A percentile compares a stretch with the other conserved stretches of the same genome.
Conservation (phyloP, 2,797 vertebrate genomes). For the Peromyscus eremicus region DNA sequence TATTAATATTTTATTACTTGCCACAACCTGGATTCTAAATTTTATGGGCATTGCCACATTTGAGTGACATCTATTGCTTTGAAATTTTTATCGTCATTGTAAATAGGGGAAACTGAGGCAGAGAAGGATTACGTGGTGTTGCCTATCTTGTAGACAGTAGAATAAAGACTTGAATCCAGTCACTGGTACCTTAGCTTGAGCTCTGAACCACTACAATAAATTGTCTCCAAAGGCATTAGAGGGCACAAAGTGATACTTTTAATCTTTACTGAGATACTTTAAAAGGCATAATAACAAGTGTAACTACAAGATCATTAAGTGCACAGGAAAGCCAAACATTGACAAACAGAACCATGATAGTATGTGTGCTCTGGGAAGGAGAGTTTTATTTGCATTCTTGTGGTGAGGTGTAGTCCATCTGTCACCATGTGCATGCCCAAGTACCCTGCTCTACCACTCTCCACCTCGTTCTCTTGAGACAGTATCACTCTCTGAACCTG, state of each 20-base stretch:
- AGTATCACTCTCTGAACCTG: too few relatives aligned
- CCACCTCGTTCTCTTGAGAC: too few relatives aligned
- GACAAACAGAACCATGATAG: neutral
- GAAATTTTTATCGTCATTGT: neutral
- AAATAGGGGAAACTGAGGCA: neutral
- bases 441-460: neutral
- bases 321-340: neutral
- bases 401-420: neutral
- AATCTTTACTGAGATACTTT: neutral
- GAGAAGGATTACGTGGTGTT: neutral
- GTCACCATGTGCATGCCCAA: neutral
- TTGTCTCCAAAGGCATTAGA: neutral
- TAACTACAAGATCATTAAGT: neutral
- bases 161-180: neutral
- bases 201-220: neutral
- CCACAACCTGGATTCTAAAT: neutral
- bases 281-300: neutral
- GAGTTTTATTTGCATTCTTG: neutral
- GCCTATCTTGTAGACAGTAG: neutral
- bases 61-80: neutral
- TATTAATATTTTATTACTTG: conserved; percentile 45
- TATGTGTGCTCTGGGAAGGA: neutral
- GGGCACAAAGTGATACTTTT: neutral
- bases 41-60: neutral
- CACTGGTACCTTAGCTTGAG: neutral